Evolutionary conservation across 2,888 invertebrate genomes (phyloP).

Genomic region (Rhagonycha fulva): DNA sequence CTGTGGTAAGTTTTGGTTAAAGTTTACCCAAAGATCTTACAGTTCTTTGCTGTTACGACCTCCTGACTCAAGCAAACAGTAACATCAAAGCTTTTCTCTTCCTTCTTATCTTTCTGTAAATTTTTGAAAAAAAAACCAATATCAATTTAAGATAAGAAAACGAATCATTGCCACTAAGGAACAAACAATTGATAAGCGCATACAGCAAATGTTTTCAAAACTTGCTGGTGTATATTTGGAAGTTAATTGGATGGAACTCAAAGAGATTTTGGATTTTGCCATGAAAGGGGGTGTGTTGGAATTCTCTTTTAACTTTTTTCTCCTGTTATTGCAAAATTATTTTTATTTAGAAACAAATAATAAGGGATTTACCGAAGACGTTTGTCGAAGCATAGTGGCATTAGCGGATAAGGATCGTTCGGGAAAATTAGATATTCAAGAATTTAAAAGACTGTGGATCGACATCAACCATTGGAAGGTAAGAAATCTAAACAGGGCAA

Average conservation of each 20-base stretch:
- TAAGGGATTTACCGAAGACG: slow-evolving; percentile 85
- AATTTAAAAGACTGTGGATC: slow-evolving; percentile 84
- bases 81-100: neutral
- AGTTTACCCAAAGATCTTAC: no score
- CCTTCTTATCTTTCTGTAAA: neutral
- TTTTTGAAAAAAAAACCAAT: neutral
- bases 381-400: slow-evolving; percentile 92
- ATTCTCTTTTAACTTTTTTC: no score
- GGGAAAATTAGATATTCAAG: slow-evolving; percentile 89
- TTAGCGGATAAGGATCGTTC: slow-evolving; percentile 90
- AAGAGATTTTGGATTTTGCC: slow-evolving; percentile 88
- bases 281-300: slow-evolving; percentile 74
- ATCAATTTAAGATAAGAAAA: slow-evolving; percentile 54
- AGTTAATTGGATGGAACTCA: slow-evolving; percentile 91
- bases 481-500: slow-evolving; percentile 34
- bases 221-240: slow-evolving; percentile 90
- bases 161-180: slow-evolving; percentile 57
- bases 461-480: slow-evolving; percentile 89
- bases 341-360: slow-evolving; percentile 66
- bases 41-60: no score
- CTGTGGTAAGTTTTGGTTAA: neutral
- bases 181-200: slow-evolving; percentile 58
- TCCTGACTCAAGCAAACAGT: no score
- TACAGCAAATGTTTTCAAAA: slow-evolving; percentile 81
- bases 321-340: no score